Base-by-base conservation (phyloP, 2,113 vertebrate species). In the Siphamia tubifer region DNA sequence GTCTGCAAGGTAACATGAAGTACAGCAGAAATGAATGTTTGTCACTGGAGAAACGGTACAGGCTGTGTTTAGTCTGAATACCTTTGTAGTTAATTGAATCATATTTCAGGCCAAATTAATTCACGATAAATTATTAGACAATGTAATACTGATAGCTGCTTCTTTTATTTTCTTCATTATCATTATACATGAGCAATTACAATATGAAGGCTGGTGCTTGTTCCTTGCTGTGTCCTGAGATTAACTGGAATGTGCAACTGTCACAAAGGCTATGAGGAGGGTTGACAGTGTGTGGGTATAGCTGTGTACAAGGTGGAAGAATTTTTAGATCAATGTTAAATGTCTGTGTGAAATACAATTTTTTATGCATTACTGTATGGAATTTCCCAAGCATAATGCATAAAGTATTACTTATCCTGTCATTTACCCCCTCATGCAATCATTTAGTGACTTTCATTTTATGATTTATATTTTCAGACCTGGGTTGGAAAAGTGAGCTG, bases 101-200 rank as follows among this genome's bases (percentile, higher is more conserved):
- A n/a, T n/a, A n/a, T n/a, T n/a, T n/a, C n/a, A n/a, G n/a, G n/a
- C n/a, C n/a, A n/a, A n/a, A n/a, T n/a, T n/a, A n/a, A n/a, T n/a
- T n/a, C 8, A 53, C 30, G 5, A 53, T 48, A 35, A 2, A 64
- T 34, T 60, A 2, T 8, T 6, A 2, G 8, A 3, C 10, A 11
- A 27, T 36, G 4, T 30, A 15, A 8, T 19, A 10, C n/a, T 38
- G 19, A 35, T 58, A 13, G 10, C 0, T 1, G 24, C 11, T 17
- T 4, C 19, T 25, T 19, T 53, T 53, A 23, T 48, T 65, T 53
- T 52, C 8, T 35, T 79, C 56, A 42, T 24, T 24, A 65, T 35
- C 32, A 43, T 0, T 89, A 80, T 49, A 83, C 76, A 78, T 80
- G 45, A 85, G 79, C 36, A 47, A 84, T 58, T 82, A 84, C 16